phyloP scores from a whole-genome alignment of 2,797 vertebrate species.

The Thamnophis elegans region DNA sequence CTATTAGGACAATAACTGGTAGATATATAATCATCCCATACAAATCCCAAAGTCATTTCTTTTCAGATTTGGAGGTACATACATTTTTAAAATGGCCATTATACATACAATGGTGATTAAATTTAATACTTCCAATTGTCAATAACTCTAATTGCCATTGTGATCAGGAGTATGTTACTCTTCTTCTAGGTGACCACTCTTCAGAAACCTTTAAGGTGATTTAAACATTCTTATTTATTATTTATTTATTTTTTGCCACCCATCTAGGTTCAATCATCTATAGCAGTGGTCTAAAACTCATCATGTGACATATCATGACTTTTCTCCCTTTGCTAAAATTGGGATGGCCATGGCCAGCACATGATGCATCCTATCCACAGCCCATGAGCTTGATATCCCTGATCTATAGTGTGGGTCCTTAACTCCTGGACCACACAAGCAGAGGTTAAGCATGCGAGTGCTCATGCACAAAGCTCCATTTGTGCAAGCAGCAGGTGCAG shows the following conservation, averaged over 20 bases:
- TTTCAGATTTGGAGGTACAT: background rate
- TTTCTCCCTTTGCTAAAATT: background rate
- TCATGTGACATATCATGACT: too few species aligned
- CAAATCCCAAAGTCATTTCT: background rate
- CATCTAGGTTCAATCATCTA: background rate
- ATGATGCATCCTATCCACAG: fast-evolving
- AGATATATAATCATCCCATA: background rate
- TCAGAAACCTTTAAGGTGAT: background rate
- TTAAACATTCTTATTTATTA: background rate
- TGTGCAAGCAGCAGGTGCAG: background rate
- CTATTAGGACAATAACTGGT: background rate
- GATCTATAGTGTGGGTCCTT: background rate
- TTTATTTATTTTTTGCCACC: background rate
- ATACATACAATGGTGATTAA: background rate
- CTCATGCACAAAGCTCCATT: background rate
- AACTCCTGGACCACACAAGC: background rate
- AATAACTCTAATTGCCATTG: background rate
- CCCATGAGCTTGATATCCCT: background rate
- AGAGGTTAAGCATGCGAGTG: background rate
- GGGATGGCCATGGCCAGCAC: too few species aligned
- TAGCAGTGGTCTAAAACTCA: background rate
- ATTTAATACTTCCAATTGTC: background rate
- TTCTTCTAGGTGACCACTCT: background rate
- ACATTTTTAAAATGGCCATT: background rate
- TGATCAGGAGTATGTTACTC: background rate